phyloP scores from a whole-genome alignment of 53 echinoderm and acorn worm species.

The Temnopleurus reevesii region DNA sequence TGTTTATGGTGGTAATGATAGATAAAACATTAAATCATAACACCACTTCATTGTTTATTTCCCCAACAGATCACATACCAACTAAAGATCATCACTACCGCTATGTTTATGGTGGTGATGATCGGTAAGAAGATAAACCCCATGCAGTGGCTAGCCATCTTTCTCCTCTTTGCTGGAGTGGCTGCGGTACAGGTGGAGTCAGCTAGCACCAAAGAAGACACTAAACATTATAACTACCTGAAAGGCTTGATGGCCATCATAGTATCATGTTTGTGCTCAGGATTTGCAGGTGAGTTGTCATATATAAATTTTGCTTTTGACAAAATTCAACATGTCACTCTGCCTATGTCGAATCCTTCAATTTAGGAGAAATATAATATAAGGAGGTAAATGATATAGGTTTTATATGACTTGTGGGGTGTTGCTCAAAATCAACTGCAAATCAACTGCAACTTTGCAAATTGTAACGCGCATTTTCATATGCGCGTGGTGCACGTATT shows the following conservation, averaged over 20 bases:
- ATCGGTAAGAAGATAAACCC: conserved; percentile 75
- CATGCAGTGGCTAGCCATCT: conserved; percentile 86
- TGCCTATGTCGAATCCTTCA: no score
- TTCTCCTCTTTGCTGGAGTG: conserved; percentile 81
- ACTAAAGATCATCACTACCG: conserved; percentile 94
- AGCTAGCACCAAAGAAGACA: conserved; percentile 38
- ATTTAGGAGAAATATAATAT: no score
- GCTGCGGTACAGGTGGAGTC: conserved; percentile 96
- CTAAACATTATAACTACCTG: conserved; percentile 70
- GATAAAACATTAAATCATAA: conserved; percentile 75
- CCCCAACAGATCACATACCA: conserved; percentile 90
- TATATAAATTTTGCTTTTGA: no score
- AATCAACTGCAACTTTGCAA: no score
- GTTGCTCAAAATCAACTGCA: no score
- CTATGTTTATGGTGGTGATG: conserved; percentile 95
- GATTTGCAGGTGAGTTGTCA: conserved; percentile 97
- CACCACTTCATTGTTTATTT: no score
- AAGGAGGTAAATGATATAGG: no score
- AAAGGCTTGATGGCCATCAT: conserved; percentile 81
- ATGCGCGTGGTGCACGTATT: no score
- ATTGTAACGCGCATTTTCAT: no score
- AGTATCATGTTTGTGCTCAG: conserved; percentile 91
- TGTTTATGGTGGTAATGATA: conserved; percentile 90
- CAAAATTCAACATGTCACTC: no score
- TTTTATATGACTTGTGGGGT: no score